Conservation (phyloP, 2,888 invertebrate genomes). For the Phasia obesa region DNA sequence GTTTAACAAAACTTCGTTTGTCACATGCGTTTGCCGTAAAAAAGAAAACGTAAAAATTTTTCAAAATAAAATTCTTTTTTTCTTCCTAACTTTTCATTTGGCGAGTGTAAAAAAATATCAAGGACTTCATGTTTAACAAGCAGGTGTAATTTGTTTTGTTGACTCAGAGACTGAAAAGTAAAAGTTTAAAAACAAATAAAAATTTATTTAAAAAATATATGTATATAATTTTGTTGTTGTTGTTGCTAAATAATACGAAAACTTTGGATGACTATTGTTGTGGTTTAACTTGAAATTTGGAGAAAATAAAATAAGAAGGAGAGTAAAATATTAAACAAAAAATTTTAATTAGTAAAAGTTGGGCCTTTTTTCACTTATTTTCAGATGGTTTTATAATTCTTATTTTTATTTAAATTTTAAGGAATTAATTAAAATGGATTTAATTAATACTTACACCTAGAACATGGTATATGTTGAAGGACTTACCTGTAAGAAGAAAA, state of each 20-base stretch:
- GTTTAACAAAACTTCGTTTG: conserved; percentile 45
- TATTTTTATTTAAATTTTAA: not conserved
- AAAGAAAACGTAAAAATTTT: conserved; percentile 33
- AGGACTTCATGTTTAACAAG: conserved; percentile 63
- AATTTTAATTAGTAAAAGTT: conserved; percentile 59
- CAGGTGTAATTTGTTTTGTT: conserved; percentile 69
- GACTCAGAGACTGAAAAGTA: conserved; percentile 53
- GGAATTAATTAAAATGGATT: not conserved
- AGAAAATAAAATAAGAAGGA: not conserved
- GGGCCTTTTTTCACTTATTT: conserved; percentile 11
- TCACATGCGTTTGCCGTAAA: conserved; percentile 2
- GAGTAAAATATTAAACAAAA: conserved; percentile 14
- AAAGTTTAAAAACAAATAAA: conserved; percentile 59
- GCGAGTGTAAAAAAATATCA: conserved; percentile 46
- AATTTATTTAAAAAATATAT: not conserved
- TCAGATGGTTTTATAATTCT: not conserved
- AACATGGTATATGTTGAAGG: not conserved
- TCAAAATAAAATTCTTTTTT: not conserved
- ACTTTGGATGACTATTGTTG: conserved; percentile 41
- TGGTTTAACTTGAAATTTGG: conserved; percentile 56
- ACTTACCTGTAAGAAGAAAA: conserved; percentile 47
- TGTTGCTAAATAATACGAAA: conserved; percentile 13
- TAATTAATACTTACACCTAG: conserved; percentile 43
- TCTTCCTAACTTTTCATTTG: conserved; percentile 55
- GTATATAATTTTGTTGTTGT: not conserved